Base-by-base conservation (phyloP, 2,113 vertebrate species). In the Daphoenositta chrysoptera region DNA sequence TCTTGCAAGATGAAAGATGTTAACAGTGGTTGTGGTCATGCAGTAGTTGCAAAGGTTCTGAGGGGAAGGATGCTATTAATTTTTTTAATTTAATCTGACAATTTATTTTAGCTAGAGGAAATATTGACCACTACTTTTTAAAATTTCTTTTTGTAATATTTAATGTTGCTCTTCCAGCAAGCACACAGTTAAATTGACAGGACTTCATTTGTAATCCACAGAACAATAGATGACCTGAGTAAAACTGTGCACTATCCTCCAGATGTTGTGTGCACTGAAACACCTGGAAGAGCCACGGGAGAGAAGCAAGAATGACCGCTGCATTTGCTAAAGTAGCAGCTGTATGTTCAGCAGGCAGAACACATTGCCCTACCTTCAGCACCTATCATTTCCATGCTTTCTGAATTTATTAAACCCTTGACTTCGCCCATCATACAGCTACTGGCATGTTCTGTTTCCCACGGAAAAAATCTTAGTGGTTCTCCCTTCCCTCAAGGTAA, bases 271-370 rank as follows among this genome's bases (percentile, higher is more conserved):
- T 80, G 92, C 56, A 50, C 73, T 40, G 92, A 83, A 98, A 96
- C 98, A 97, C 94, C 97, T 98, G 98, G 96, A 94, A 65, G 73
- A 97, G 76, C 97, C 6, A 94, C 96, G 24, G 98, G 97, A 83
- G 45, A 91, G 91, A 89, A 96, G 83, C 48, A 83, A 45, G 92
- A 92, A 87, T 97, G 97, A 97, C 97, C 97, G 91, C 92, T 93
- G 90, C 80, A 69, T 70, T 85, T 94, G 87, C 85, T 83, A 64
- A 96, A 48, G 85, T 70, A 96, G 89, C 93, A 87, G 89, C 85
- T 94, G 95, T 56, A 92, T 82, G 44, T 96, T 81, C 80, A 87
- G 93, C 76, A 42, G 37, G 37, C 81, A 96, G 77, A 78, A 85
- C 61, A 51, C 92, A 54, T 77, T 58, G 80, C 73, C 39, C 40